Evolutionary conservation across 2,888 invertebrate species (phyloP).

Genomic region (Malthinus flaveolus): DNA sequence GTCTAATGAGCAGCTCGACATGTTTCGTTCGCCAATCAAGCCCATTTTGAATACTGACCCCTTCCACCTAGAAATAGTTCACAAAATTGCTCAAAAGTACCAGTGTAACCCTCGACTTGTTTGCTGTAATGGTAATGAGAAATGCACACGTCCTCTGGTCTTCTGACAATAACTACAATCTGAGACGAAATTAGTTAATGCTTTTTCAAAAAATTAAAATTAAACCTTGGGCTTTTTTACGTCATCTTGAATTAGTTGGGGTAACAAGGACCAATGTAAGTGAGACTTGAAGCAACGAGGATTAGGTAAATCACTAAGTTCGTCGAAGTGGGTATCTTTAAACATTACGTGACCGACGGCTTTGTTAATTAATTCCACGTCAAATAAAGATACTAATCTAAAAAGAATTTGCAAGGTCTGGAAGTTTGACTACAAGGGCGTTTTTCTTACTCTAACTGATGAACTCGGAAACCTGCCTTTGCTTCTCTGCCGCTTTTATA

Average conservation of each 20-base stretch:
- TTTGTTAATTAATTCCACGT: not conserved
- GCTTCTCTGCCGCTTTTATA: not conserved
- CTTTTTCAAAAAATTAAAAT: not conserved
- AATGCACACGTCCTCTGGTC: conserved; percentile 88
- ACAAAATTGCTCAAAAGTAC: conserved; percentile 72
- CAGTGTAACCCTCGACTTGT: conserved; percentile 60
- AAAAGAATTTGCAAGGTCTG: not conserved
- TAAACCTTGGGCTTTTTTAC: conserved; percentile 52
- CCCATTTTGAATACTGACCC: conserved; percentile 7
- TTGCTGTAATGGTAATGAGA: conserved; percentile 85
- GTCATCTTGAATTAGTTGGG: conserved; percentile 53
- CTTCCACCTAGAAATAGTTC: conserved; percentile 70
- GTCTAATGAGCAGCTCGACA: no score
- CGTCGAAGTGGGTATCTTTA: not conserved
- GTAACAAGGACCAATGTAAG: conserved; percentile 63
- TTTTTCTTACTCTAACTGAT: not conserved
- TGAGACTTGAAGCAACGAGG: conserved; percentile 66
- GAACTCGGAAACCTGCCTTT: not conserved
- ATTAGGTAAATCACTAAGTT: conserved; percentile 11
- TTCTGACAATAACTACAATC: conserved; percentile 82
- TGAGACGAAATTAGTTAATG: not conserved
- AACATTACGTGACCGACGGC: not conserved
- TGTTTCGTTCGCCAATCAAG: no score
- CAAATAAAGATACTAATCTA: no score
- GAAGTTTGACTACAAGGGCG: not conserved